Evolutionary conservation across 2,888 invertebrate species (phyloP), one percentile per base, ranked within the genome.

Genomic region (Agrenia bidenticulata): DNA sequence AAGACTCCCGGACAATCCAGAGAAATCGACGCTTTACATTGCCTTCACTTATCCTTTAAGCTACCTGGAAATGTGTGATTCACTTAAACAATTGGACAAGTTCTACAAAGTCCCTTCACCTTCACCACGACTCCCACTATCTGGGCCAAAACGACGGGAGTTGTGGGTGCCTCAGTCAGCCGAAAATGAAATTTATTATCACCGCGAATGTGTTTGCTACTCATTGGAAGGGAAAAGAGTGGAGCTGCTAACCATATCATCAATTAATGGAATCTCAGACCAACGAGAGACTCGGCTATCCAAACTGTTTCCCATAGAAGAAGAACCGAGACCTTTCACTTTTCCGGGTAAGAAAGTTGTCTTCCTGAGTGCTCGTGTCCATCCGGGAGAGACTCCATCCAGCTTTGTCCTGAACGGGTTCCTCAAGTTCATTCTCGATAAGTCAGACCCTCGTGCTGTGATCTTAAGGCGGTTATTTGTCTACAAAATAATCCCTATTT

Each of bases 11-110:
- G 91, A 88, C 76, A 90, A 87, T 81, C 76, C 83, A 2, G 85
- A 87, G 69, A 71, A 71, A 49, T 87, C 89, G 21, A 86, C 88
- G 2, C 88, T 88, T 7, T 94, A 90, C 81, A 90, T 94, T 81
- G 93, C 94, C 0, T 94, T 94, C 81, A 93, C 93, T 5, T 94
- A 90, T 80, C 94, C 94, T 1, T 94, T 88, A 81, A 89, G 92
- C 0, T 94, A 92, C 78, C 84, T 85, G 0, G 93, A 94, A 77
- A 83, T 90, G 59, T 90, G 91, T 80, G 86, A 87, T 70, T 85
- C 87, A 77, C 81, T 94, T 26, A 84, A 84, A 72, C 84, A 84
- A 56, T 85, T 91, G 54, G 91, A 92, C 78, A 75, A 80, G 45
- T 24, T 17, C 61, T 61, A 26, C 39, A 58, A 17, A 55, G n/a